Conservation (phyloP, 2,888 invertebrate genomes). For the Drosophila quinaria region DNA sequence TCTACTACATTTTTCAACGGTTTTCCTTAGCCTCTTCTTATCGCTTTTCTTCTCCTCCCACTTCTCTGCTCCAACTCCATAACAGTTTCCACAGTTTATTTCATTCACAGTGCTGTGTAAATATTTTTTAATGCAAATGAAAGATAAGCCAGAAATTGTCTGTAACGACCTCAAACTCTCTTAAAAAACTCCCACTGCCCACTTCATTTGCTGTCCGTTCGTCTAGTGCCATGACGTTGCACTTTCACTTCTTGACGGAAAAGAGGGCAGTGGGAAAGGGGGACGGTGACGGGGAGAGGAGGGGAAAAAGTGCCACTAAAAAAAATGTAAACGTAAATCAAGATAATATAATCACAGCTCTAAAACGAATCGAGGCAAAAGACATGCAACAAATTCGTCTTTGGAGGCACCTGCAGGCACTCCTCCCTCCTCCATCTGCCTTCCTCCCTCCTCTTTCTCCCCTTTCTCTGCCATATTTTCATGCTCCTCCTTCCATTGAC, state of each 20-base stretch:
- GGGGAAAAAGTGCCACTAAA: conserved; percentile 34
- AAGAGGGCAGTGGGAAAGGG: neutral
- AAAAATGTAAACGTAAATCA: conserved; percentile 71
- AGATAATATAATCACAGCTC: conserved; percentile 78
- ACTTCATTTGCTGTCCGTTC: conserved; percentile 17
- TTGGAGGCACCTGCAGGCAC: conserved; percentile 47
- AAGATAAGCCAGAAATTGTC: conserved; percentile 67
- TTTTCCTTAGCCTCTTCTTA: conserved; percentile 3
- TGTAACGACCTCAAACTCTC: conserved; percentile 55
- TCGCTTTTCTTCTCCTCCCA: neutral
- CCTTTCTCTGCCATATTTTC: neutral
- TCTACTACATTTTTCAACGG: conserved; percentile 29
- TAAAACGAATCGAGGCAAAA: conserved; percentile 68
- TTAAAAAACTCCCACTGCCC: conserved; percentile 38
- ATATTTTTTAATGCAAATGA: conserved; percentile 78
- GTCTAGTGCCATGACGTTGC: conserved; percentile 61
- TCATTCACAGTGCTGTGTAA: conserved; percentile 66
- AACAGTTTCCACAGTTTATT: conserved; percentile 17
- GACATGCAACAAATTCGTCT: conserved; percentile 54
- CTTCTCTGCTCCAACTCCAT: neutral
- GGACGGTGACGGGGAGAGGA: no score
- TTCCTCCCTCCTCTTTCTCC: neutral
- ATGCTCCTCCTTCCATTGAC: conserved; percentile 16
- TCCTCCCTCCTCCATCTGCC: neutral
- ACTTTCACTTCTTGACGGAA: conserved; percentile 48